Conservation (phyloP, 1,140 invertebrate genomes). For the Saxidomus purpurata region DNA sequence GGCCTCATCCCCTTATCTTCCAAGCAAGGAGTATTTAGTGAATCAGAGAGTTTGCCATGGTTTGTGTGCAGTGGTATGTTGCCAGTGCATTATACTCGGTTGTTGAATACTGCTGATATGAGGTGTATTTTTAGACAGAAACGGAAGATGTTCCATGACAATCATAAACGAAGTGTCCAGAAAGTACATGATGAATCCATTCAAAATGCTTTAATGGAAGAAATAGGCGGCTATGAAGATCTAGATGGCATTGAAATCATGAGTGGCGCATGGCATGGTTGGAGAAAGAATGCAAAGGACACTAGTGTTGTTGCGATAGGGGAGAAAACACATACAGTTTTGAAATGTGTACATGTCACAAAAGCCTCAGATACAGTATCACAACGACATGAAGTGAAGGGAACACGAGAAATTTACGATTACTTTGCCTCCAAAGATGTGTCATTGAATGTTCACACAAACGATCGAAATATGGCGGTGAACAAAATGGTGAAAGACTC, state of each 20-base stretch:
- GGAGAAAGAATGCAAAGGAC: conserved; percentile 61
- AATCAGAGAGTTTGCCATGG: not conserved
- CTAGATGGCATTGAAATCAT: conserved; percentile 56
- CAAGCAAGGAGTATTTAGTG: not conserved
- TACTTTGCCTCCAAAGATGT: no score
- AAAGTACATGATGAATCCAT: not conserved
- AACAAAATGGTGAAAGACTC: no score
- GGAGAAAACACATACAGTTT: conserved; percentile 37
- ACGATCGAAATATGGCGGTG: no score
- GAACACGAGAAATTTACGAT: no score
- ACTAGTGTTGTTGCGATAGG: conserved; percentile 35
- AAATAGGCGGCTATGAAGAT: not conserved
- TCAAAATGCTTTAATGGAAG: not conserved
- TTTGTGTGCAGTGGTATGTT: not conserved
- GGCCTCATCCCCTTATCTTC: not conserved
- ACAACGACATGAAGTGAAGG: no score
- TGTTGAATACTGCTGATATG: not conserved
- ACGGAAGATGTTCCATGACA: not conserved
- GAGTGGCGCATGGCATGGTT: conserved; percentile 44
- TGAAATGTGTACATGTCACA: not conserved
- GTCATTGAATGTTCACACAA: no score
- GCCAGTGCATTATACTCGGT: not conserved
- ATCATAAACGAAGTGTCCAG: not conserved
- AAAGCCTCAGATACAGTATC: no score
- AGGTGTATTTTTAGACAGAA: not conserved